These are phyloP conservation scores for Lutjanus erythropterus DNA, from an alignment of 2,113 vertebrate genomes.

Conservation along the genomic window DNA sequence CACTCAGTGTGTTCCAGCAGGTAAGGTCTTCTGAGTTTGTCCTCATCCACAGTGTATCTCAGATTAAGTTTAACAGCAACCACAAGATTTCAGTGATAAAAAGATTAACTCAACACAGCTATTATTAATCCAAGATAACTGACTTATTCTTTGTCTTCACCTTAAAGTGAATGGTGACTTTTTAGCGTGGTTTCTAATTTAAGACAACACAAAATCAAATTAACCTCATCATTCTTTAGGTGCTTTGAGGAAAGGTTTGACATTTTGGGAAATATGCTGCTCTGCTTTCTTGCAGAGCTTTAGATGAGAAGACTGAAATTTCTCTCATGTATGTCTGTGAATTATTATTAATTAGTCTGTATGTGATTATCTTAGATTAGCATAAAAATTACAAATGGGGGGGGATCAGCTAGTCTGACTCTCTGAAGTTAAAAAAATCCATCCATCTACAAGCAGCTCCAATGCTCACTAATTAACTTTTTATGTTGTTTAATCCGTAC, in stretches of 20 bases:
- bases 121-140: neutral
- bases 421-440: neutral
- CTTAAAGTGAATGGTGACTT: neutral
- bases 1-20: conserved; percentile 68
- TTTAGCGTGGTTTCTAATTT: neutral
- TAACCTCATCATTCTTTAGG: neutral
- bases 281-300: neutral
- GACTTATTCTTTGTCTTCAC: neutral
- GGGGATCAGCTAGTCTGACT: neutral
- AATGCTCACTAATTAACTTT: neutral
- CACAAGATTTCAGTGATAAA: neutral
- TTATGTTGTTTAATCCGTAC: neutral
- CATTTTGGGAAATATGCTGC: neutral
- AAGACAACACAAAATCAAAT: neutral
- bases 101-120: neutral
- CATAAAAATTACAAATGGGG: neutral
- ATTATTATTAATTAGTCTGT: neutral
- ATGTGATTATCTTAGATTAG: neutral
- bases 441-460: neutral
- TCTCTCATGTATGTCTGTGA: neutral
- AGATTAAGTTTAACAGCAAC: neutral
- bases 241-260: neutral
- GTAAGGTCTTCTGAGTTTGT: conserved; percentile 27
- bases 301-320: neutral
- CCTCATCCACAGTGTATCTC: neutral